A percentile compares a stretch with the other conserved stretches of the same genome.
Conservation (phyloP, 2,888 invertebrate species). For the Cryptosula pallasiana region DNA sequence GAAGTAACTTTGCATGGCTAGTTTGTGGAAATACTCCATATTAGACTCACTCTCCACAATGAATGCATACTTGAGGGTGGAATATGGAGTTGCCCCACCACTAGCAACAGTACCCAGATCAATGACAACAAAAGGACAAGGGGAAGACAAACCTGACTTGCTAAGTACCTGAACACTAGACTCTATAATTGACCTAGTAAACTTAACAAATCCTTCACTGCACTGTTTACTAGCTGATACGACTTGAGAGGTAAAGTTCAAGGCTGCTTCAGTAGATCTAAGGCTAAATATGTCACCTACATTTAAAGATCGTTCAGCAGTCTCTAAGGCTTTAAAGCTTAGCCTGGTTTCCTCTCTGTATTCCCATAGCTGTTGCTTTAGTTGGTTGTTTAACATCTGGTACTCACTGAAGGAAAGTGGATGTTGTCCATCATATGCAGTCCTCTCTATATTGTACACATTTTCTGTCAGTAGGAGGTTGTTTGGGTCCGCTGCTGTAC, state of each 20-base stretch:
- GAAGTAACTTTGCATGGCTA: too few relatives aligned
- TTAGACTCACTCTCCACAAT: too few relatives aligned
- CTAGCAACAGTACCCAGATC: too few relatives aligned
- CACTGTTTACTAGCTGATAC: neutral
- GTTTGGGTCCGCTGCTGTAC: neutral
- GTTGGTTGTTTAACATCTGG: too few relatives aligned
- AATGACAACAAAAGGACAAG: neutral
- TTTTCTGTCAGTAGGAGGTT: neutral
- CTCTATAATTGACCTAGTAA: neutral
- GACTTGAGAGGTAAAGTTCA: neutral
- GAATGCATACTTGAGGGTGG: too few relatives aligned
- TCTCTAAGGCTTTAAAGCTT: neutral
- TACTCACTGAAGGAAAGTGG: neutral
- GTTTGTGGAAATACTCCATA: too few relatives aligned
- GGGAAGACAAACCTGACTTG: neutral
- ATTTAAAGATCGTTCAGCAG: neutral
- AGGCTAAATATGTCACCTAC: neutral
- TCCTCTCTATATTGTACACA: neutral
- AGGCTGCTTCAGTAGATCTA: neutral
- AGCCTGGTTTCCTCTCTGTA: neutral
- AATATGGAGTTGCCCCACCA: too few relatives aligned
- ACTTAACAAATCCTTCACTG: neutral
- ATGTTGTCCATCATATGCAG: neutral
- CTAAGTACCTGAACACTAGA: neutral
- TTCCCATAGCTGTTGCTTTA: too few relatives aligned